Base-by-base conservation (phyloP, 2,797 vertebrate genomes). In the Cheirogaleus major region DNA sequence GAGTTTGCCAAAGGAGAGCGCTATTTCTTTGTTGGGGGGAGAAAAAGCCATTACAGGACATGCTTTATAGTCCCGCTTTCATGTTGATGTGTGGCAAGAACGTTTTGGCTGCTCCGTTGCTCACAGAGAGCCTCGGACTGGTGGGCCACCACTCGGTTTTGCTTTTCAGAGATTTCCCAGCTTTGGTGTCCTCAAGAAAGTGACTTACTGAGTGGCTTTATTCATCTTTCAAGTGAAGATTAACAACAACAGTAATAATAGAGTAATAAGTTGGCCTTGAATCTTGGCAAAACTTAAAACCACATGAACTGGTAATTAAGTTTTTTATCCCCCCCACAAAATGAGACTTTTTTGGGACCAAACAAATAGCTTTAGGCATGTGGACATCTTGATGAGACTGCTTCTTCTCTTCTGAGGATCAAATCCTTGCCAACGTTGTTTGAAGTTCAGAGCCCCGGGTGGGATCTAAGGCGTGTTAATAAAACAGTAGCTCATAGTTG, bases 261-360 rank as follows among this genome's bases (percentile, higher is more conserved):
- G 86, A 95, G 91, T 59, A 97, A 93, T 93, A 97, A 97, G 91
- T 86, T 96, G 93, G 96, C 91, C 94, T 95, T 83, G 61, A 69
- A 95, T 96, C 70, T 32, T 98, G 97, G 97, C 96, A 97, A 95
- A 97, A 95, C 93, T 87, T 87, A 96, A 97, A 98, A 57, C 97
- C 98, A 78, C 97, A 96, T 98, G 98, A 11, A 0, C 59, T 93
- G 86, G 32, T 98, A 98, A 98, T 98, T 98, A 97, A 97, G 95
- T 98, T 98, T 98, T 96, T 97, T 90, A 25, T 97, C 4, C 55
- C 11, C 11, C 43, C 38, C 30, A 75, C 88, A 89, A 96, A 98
- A 96, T 94, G 69, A 97, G 80, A 88, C 69, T 76, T 57, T 75
- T 92, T 93, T 91, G 82, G 52, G 45, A 95, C 69, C 88, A 92